Evolutionary conservation across 1,140 invertebrate genomes (phyloP).

Genomic region (Acromyrmex echinatior): DNA sequence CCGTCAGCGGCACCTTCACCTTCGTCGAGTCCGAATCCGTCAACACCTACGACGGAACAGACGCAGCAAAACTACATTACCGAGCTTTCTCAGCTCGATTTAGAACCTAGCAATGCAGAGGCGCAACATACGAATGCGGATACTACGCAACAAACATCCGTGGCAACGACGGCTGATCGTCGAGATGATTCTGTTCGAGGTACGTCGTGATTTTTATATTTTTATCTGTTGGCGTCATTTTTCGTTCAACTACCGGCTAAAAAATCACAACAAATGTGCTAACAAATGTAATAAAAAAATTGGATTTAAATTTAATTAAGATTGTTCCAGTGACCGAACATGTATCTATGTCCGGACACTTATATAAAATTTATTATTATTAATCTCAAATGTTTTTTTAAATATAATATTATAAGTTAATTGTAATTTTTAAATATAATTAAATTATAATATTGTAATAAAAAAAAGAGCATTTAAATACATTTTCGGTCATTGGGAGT

Average conservation of each 20-base stretch:
- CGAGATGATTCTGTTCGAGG: conserved; percentile 14
- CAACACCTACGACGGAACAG: conserved; percentile 76
- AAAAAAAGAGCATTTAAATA: too few species aligned
- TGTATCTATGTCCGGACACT: too few species aligned
- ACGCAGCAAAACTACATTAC: conserved; percentile 83
- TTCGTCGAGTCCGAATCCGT: conserved; percentile 72
- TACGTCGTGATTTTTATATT: conserved; percentile 22
- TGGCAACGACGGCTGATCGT: conserved; percentile 30
- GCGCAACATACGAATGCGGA: conserved; percentile 26
- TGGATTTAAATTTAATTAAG: background rate
- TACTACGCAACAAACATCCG: conserved; percentile 16
- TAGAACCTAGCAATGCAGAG: conserved; percentile 70
- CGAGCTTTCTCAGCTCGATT: conserved; percentile 80
- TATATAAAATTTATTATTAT: too few species aligned
- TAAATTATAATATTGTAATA: too few species aligned
- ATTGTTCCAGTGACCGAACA: too few species aligned
- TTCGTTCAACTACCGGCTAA: background rate
- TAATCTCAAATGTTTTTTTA: too few species aligned
- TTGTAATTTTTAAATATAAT: too few species aligned
- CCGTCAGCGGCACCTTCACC: conserved; percentile 70
- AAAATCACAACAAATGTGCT: background rate
- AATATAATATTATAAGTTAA: too few species aligned
- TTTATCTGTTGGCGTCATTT: background rate
- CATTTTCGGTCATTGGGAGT: too few species aligned
- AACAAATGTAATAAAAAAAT: background rate